phyloP scores from a whole-genome alignment of 2,797 vertebrate genomes.

The Otus scops region DNA sequence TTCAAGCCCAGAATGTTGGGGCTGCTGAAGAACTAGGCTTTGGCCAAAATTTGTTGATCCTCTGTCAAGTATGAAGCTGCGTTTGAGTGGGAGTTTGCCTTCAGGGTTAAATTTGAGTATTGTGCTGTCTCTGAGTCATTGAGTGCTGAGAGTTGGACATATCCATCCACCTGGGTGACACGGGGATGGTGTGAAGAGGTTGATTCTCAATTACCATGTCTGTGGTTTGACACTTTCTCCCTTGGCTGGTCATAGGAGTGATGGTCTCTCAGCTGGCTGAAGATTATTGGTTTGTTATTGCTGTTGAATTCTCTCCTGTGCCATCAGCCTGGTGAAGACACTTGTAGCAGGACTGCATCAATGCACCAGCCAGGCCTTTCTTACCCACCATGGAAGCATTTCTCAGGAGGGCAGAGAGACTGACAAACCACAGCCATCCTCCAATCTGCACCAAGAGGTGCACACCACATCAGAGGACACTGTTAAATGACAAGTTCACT shows the following conservation, averaged over 20 bases:
- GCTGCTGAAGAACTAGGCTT: background rate
- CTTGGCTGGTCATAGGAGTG: background rate
- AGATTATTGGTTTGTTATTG: background rate
- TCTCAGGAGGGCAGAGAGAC: background rate
- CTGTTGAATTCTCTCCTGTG: background rate
- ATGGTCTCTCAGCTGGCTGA: background rate
- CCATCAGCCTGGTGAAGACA: background rate
- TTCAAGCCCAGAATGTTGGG: background rate
- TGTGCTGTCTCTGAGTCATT: background rate
- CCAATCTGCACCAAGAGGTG: background rate
- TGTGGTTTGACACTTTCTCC: background rate
- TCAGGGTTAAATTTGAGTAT: background rate
- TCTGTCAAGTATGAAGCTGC: background rate
- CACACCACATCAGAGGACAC: background rate
- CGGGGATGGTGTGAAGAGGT: accelerated
- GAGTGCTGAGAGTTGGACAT: background rate
- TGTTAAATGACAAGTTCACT: background rate
- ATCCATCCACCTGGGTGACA: background rate
- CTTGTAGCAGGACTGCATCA: background rate
- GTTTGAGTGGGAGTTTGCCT: background rate
- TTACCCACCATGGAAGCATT: background rate
- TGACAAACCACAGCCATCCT: background rate
- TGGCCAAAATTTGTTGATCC: background rate
- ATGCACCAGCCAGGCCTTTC: background rate
- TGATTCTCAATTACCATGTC: background rate